Evolutionary conservation across 2,797 vertebrate species (phyloP).

Genomic region (Pseudochaenichthys georgianus): DNA sequence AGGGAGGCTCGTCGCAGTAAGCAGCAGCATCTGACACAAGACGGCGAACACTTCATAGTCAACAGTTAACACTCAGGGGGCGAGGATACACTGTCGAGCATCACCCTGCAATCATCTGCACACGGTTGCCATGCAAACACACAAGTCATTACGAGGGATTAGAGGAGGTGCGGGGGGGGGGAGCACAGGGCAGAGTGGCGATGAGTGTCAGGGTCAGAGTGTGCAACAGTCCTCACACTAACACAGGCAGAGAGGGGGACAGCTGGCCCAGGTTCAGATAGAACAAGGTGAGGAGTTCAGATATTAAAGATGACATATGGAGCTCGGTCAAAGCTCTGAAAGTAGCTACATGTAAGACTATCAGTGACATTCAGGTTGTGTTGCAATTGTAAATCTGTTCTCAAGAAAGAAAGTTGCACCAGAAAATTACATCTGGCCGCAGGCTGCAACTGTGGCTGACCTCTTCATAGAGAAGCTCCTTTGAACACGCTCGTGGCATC

Average conservation of each 20-base stretch:
- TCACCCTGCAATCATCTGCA: conserved; percentile 53
- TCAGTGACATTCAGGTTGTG: conserved; percentile 23
- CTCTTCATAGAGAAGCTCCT: conserved; percentile 35
- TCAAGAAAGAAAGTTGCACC: conserved; percentile 31
- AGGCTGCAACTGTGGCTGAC: conserved; percentile 30
- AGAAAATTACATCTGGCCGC: conserved; percentile 32
- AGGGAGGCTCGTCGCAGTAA: conserved; percentile 31
- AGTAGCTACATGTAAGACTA: conserved; percentile 12
- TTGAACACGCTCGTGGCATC: conserved; percentile 26
- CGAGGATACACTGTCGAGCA: conserved; percentile 36
- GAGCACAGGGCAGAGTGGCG: conserved; percentile 43
- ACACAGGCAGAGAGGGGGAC: not conserved
- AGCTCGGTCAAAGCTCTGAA: conserved; percentile 47
- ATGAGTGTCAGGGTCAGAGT: conserved; percentile 36
- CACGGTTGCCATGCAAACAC: conserved; percentile 67
- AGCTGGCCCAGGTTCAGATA: conserved; percentile 30
- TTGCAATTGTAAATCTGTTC: conserved; percentile 45
- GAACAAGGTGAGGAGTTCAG: conserved; percentile 48
- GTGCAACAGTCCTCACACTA: conserved; percentile 31
- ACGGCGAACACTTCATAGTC: conserved; percentile 58
- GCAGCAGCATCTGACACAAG: conserved; percentile 46
- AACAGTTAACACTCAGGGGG: conserved; percentile 44
- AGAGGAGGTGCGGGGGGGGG: conserved; percentile 45
- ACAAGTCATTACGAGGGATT: conserved; percentile 68
- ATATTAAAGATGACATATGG: conserved; percentile 70